These are phyloP conservation scores for Diabrotica virgifera DNA, from an alignment of 1,140 invertebrate species.

Conservation along the genomic window DNA sequence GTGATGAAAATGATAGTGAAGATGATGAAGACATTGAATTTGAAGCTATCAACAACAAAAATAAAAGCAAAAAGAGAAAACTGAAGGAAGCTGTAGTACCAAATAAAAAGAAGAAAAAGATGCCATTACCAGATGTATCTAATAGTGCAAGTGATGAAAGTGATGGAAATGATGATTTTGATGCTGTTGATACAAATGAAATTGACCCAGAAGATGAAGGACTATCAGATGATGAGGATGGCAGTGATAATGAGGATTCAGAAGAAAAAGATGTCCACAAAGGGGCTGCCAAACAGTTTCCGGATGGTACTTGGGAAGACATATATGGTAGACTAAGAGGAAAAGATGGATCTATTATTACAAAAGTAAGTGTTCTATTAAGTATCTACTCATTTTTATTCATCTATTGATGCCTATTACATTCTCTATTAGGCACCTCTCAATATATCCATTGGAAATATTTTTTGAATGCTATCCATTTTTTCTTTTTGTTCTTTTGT, in stretches of 20 bases:
- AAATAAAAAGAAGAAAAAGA: conserved; percentile 7
- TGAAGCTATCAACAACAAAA: background rate
- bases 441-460: no score
- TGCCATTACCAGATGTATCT: conserved; percentile 31
- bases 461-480: no score
- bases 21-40: background rate
- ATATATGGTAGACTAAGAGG: conserved; percentile 88
- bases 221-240: conserved; percentile 32
- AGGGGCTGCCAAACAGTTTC: conserved; percentile 31
- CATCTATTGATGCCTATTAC: no score
- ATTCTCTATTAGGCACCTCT: no score
- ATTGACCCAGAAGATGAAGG: conserved; percentile 29
- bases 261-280: conserved; percentile 36
- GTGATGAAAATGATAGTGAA: background rate
- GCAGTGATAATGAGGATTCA: conserved; percentile 31
- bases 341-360: conserved; percentile 59
- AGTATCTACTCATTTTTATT: no score
- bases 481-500: no score
- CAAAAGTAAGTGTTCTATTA: conserved; percentile 22
- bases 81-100: conserved; percentile 7
- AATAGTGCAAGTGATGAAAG: conserved; percentile 33
- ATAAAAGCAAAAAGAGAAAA: background rate
- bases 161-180: conserved; percentile 35
- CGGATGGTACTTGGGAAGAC: conserved; percentile 72
- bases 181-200: conserved; percentile 34